Evolutionary conservation across 2,888 invertebrate genomes (phyloP).

Genomic region (Nymphalis c-album): DNA sequence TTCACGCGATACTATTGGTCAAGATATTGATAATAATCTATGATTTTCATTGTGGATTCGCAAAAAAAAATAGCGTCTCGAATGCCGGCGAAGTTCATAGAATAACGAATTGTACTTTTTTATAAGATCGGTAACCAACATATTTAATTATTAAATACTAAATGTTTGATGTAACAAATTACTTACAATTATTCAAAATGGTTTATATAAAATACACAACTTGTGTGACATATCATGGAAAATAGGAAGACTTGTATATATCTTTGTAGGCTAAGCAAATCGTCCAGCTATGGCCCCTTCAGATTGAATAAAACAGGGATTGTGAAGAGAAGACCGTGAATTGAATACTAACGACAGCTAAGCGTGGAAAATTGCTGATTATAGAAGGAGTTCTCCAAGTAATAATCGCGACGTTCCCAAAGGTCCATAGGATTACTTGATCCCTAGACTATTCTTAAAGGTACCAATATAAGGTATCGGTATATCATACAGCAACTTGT

Average conservation of each 20-base stretch:
- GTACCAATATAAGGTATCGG: neutral
- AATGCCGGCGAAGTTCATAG: too few species aligned
- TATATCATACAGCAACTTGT: neutral
- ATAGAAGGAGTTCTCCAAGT: neutral
- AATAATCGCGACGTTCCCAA: neutral
- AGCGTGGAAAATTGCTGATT: slow-evolving; percentile 10
- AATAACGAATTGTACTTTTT: too few species aligned
- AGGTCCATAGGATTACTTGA: neutral
- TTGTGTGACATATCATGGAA: too few species aligned
- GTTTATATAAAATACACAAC: too few species aligned
- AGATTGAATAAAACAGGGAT: slow-evolving; percentile 9
- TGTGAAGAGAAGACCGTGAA: slow-evolving; percentile 7
- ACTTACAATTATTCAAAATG: too few species aligned
- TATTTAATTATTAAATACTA: too few species aligned
- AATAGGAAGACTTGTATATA: neutral
- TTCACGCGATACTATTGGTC: too few species aligned
- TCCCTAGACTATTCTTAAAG: neutral
- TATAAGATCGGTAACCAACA: too few species aligned
- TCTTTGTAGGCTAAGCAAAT: neutral
- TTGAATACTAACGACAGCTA: slow-evolving; percentile 7
- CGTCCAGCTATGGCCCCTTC: neutral
- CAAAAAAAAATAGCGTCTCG: too few species aligned
- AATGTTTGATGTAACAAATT: too few species aligned
- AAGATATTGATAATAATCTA: too few species aligned
- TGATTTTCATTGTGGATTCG: too few species aligned